Evolutionary conservation across 2,888 invertebrate species (phyloP), one percentile per base, ranked within the genome.

Genomic region (Noctua janthe): DNA sequence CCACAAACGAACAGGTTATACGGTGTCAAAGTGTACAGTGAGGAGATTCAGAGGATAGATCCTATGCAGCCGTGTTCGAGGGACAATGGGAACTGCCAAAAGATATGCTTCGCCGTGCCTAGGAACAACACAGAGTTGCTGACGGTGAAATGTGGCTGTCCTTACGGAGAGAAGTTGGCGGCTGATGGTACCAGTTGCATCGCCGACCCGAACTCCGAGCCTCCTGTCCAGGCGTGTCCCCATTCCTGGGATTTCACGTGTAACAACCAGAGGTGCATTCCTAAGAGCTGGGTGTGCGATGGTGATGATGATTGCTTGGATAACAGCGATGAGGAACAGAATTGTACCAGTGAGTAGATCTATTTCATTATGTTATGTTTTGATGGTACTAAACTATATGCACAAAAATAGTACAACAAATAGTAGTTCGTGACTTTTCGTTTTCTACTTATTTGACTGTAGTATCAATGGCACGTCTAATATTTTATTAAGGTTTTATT

Each of bases 291-390:
- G 99, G 98, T 99, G 2, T 99, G 99, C 93, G 99, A 99, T 93
- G 99, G 99, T 0, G 99, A 99, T 91, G 99, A 99, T 92, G 99
- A 99, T 93, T 99, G 99, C 91, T 96, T 99, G 90, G 99, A 99
- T 93, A 99, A 99, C 95, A 99, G 99, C 78, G 99, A 99, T 92
- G 99, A 99, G 94, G 98, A 98, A 95, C 99, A 99, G 93, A 99
- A 99, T 91, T 99, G 99, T 94, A 99, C 99, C 77, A 99, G 98
- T 98, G 94, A 97, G 98, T 97, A 56, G 7, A 49, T 49, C 20
- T 62, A 29, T 77, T 47, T 29, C 10, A 11, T n/a, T 56, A 20
- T n/a, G 17, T n/a, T 77, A n/a, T n/a, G n/a, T 6, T 20, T 43
- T 43, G 17, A 17, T 54, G 54, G 23, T 54, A 54, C 8, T 23